Base-by-base conservation (phyloP, 2,113 vertebrate species). In the Anolis sagrei region DNA sequence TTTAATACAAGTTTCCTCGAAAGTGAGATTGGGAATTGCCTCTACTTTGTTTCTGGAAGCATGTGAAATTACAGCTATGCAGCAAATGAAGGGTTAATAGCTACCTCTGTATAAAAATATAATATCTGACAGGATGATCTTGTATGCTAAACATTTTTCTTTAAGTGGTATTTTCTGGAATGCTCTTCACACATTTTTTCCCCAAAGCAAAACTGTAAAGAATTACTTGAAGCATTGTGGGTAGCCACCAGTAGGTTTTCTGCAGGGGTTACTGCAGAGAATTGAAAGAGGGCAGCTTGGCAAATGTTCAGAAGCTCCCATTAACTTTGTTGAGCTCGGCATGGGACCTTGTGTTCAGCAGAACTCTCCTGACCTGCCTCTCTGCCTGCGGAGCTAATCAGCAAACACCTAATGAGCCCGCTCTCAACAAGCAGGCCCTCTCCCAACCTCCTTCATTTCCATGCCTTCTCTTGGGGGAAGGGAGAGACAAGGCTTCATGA, bases 261-360 rank as follows among this genome's bases (percentile, higher is more conserved):
- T 85, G 86, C 92, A 90, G 96, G 96, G 95, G 86, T 93, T 94
- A 96, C 95, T 94, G 91, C 92, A 88, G 87, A 95, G 93, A 96
- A 95, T 96, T 97, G 97, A 97, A 97, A 97, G 95, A 97, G 97
- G 97, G 97, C 96, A 96, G 94, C 94, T 94, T 99, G 98, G 98
- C 98, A 98, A 97, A 93, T 89, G 93, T 97, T 98, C 97, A 97
- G 97, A 94, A 96, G 93, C 92, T 89, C 88, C 93, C 96, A 97
- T 98, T 98, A 97, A 95, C 95, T 96, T 96, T 88, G 96, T 96
- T 96, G 96, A 96, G 97, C 97, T 97, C 95, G 96, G 97, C 97
- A 95, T 98, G 98, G 96, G 98, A 98, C 97, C 97, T 97, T 96
- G 97, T 98, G 98, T 98, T 99, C 98, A 98, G 98, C 98, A 98